Percentiles rank a stretch among this genome's conserved stretches.
Conservation (phyloP, 1,140 invertebrate species). For the Drosophila repleta region DNA sequence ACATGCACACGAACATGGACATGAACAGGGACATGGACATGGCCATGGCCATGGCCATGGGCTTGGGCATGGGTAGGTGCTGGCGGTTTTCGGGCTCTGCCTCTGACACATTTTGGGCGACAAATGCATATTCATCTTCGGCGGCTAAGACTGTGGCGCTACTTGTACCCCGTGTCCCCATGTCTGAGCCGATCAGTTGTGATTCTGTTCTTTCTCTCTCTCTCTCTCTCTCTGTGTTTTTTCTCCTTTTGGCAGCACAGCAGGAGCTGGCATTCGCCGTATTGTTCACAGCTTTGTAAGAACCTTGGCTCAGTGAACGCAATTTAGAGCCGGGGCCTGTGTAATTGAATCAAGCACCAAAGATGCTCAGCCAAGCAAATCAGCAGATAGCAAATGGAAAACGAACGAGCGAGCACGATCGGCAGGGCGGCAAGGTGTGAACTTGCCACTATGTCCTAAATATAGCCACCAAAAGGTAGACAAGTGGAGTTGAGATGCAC, state of each 20-base stretch:
- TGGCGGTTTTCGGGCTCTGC: not conserved
- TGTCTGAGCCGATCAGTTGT: slow-evolving; percentile 58
- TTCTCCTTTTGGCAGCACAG: slow-evolving; percentile 42
- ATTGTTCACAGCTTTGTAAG: slow-evolving; percentile 43
- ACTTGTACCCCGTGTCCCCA: slow-evolving; percentile 32
- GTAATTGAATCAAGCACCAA: slow-evolving; percentile 37
- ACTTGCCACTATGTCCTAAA: slow-evolving; percentile 19
- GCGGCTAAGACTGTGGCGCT: slow-evolving; percentile 51
- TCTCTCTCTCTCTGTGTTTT: not conserved
- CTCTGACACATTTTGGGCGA: slow-evolving; percentile 48
- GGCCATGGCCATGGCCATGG: slow-evolving; percentile 10
- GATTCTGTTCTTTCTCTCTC: slow-evolving; percentile 21
- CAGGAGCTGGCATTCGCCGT: slow-evolving; percentile 47
- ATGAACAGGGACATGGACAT: slow-evolving; percentile 25
- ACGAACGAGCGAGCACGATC: not conserved
- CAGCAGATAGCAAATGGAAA: slow-evolving; percentile 13
- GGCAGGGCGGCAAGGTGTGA: slow-evolving; percentile 17
- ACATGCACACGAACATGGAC: slow-evolving; percentile 26
- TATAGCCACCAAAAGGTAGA: not conserved
- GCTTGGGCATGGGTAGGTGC: not conserved
- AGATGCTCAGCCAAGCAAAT: slow-evolving; percentile 15
- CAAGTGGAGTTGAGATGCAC: not conserved
- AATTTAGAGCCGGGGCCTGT: slow-evolving; percentile 53
- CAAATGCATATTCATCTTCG: slow-evolving; percentile 55
- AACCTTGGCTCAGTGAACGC: slow-evolving; percentile 30